Conservation (phyloP, 2,797 vertebrate genomes). For the Ispidina lecontei region DNA sequence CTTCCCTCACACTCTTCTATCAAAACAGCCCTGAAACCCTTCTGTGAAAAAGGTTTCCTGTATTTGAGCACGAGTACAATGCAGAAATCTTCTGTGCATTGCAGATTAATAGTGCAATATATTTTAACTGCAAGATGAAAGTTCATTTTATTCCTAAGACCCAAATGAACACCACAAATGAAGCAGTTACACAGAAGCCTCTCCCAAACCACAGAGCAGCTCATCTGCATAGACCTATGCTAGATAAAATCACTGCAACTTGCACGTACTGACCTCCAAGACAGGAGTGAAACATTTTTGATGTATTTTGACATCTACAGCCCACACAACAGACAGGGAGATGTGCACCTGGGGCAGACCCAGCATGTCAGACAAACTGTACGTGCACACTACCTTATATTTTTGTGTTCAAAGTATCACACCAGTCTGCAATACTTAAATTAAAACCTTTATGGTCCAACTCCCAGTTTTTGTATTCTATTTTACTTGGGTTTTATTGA, state of each 20-base stretch:
- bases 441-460: neutral
- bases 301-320: accelerated
- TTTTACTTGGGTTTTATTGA: neutral
- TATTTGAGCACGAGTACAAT: neutral
- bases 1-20: neutral
- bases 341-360: neutral
- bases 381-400: accelerated
- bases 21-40: neutral
- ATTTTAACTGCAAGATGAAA: neutral
- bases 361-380: neutral
- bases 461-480: neutral
- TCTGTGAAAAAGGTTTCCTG: neutral
- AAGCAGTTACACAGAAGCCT: neutral
- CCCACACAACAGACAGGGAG: accelerated
- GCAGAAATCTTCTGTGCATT: neutral
- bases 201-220: constrained; percentile 15
- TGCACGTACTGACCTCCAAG: neutral
- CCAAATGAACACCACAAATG: neutral
- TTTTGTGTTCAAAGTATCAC: neutral
- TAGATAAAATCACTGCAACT: neutral
- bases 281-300: accelerated
- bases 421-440: neutral
- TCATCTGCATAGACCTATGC: neutral
- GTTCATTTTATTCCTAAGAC: neutral
- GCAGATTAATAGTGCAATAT: constrained; percentile 8